A percentile compares a stretch with the other conserved stretches of the same genome.
Evolutionary conservation across 2,113 vertebrate genomes (phyloP).

Genomic region (Thymallus thymallus): DNA sequence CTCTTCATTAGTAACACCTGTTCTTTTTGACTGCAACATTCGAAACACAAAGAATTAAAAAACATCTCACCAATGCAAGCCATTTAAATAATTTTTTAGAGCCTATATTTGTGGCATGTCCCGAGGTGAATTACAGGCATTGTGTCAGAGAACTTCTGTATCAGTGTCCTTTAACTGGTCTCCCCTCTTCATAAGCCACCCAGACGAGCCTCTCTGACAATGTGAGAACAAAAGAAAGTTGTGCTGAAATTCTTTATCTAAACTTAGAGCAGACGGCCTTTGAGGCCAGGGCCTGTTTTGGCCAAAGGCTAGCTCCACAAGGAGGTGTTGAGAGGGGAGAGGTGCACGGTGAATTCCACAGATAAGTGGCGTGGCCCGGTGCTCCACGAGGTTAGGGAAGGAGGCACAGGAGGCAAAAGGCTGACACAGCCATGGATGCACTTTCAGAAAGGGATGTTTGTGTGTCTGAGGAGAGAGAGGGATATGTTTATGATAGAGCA

Average conservation of each 20-base stretch:
- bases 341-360: slow-evolving; percentile 68
- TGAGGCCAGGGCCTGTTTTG: neutral
- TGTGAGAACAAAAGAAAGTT: slow-evolving; percentile 1
- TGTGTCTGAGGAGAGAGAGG: neutral
- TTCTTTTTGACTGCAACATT: slow-evolving; percentile 23
- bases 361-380: slow-evolving; percentile 64
- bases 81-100: slow-evolving; percentile 29
- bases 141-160: neutral
- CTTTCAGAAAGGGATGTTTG: neutral
- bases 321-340: slow-evolving; percentile 62
- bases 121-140: slow-evolving; percentile 29
- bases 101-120: slow-evolving; percentile 19
- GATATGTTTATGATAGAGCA: neutral
- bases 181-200: neutral
- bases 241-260: neutral
- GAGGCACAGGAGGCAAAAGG: slow-evolving; percentile 18
- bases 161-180: neutral
- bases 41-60: no score
- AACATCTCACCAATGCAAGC: slow-evolving; percentile 45
- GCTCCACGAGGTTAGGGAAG: slow-evolving; percentile 32
- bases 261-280: neutral
- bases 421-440: slow-evolving; percentile 18
- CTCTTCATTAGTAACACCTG: slow-evolving; percentile 40
- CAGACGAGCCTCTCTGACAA: neutral
- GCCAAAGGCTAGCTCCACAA: slow-evolving; percentile 52